Conservation (phyloP, 92 coral and sea anemone species). For the Actinernus sp. region DNA sequence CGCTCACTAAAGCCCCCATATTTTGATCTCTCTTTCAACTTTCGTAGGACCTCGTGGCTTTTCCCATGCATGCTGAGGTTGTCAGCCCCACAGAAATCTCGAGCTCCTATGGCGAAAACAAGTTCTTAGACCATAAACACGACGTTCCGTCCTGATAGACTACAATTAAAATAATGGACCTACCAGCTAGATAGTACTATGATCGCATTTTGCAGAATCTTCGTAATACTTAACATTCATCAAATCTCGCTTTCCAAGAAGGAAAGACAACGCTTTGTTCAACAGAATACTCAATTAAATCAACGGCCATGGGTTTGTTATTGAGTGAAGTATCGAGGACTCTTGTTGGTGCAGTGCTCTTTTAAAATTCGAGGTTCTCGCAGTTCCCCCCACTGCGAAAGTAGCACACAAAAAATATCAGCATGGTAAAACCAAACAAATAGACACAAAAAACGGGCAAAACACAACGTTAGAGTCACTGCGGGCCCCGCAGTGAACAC, state of each 20-base stretch:
- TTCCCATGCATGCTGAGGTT: constrained; percentile 51
- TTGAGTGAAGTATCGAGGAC: not conserved
- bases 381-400: constrained; percentile 88
- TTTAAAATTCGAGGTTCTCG: constrained; percentile 71
- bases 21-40: not conserved
- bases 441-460: constrained; percentile 64
- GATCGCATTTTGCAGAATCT: no score
- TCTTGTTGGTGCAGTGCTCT: constrained; percentile 42
- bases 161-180: constrained; percentile 77
- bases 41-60: not conserved
- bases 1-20: not conserved
- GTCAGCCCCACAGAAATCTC: constrained; percentile 33
- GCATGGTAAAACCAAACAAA: constrained; percentile 80
- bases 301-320: no score
- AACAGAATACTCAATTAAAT: no score
- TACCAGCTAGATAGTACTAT: constrained; percentile 78
- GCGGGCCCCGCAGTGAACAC: no score
- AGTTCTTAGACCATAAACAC: constrained; percentile 65
- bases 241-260: no score
- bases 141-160: constrained; percentile 64
- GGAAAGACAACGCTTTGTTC: no score
- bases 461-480: no score
- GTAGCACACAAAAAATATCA: constrained; percentile 79
- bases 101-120: constrained; percentile 44
- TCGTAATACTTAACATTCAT: no score